phyloP scores from a whole-genome alignment of 1,140 invertebrate species.

The Lordiphosa stackelbergi region DNA sequence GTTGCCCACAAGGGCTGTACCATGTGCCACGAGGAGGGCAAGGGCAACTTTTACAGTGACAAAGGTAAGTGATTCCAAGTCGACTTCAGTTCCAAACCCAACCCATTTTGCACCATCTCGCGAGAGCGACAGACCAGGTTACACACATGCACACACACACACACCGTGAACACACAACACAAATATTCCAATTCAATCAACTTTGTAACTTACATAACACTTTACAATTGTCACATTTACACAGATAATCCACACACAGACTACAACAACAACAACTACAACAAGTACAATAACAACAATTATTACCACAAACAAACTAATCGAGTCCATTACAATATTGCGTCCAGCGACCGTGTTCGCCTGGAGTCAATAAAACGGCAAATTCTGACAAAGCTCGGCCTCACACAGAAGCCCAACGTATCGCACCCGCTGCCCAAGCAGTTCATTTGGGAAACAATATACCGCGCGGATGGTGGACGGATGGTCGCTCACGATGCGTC shows the following conservation, averaged over 20 bases:
- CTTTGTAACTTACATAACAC: constrained; percentile 47
- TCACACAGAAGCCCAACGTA: constrained; percentile 84
- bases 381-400: constrained; percentile 85
- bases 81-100: not conserved
- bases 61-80: constrained; percentile 35
- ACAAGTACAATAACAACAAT: constrained; percentile 47
- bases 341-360: constrained; percentile 79
- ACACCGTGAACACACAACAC: not conserved
- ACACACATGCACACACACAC: constrained; percentile 4
- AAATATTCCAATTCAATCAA: constrained; percentile 12
- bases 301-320: constrained; percentile 48
- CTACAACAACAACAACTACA: constrained; percentile 55
- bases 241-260: constrained; percentile 69
- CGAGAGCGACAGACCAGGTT: no score
- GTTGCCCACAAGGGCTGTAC: constrained; percentile 54
- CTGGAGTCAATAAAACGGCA: constrained; percentile 87
- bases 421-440: constrained; percentile 83
- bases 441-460: constrained; percentile 84
- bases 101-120: no score
- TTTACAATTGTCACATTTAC: constrained; percentile 68
- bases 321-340: constrained; percentile 43
- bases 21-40: constrained; percentile 45
- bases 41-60: constrained; percentile 36
- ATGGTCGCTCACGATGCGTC: constrained; percentile 39
- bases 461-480: constrained; percentile 79